Evolutionary conservation across 2,113 vertebrate species (phyloP), one percentile per base, ranked within the genome.

Genomic region (Dunckerocampus dactyliophorus): DNA sequence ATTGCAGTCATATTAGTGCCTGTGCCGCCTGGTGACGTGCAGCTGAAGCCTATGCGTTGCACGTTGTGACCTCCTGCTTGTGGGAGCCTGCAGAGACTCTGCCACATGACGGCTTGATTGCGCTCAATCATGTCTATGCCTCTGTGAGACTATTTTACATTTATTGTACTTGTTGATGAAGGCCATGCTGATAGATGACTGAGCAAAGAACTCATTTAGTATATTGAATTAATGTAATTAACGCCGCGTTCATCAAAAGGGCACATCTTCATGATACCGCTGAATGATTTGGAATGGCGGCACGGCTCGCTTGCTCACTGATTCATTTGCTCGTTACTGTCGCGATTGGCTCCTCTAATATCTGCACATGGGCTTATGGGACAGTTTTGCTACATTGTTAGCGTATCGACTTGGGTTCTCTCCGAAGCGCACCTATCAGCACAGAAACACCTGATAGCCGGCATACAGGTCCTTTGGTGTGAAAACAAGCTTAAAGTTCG

Each of bases 211-310:
- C 54, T 42, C 54, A 56, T 56, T 56, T 42, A 19, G 34, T 39
- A 42, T 42, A 56, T 56, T 56, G 54, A 56, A 56, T 56, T 56
- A 56, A 56, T 56, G 54, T 56, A 12, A 42, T 56, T 56, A 56
- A 37, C 54, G 21, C 34, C 34, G 20, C 42, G 37, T 43, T 56
- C 54, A 56, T 56, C 54, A 56, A 43, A 56, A 56, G 54, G 54
- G 34, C 54, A 42, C n/a, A 42, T 56, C n/a, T 56, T 56, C 54
- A 56, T 15, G 54, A 42, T 42, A 21, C 34, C 54, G 13, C 54
- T 20, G 37, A 56, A 37, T 56, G 54, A 56, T 56, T 21, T 21
- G 34, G 54, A 56, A 56, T 42, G 54, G 37, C 13, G 19, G 34
- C 37, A 43, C 19, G 54, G 54, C 37, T 42, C 54, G 39, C 54